Evolutionary conservation across 2,888 invertebrate species (phyloP).

Genomic region (Thera obeliscata): DNA sequence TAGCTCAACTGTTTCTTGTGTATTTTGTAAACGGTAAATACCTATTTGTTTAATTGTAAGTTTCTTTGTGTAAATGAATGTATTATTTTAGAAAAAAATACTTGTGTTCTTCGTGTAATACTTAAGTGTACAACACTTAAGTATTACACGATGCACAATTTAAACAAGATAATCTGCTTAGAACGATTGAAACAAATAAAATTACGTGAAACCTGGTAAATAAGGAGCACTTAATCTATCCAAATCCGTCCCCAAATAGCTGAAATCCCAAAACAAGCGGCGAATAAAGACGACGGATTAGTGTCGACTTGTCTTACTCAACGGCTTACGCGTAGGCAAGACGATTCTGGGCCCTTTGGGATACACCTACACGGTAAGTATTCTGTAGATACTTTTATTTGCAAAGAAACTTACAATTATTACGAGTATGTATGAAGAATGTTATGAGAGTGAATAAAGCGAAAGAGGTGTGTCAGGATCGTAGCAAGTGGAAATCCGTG

Average conservation of each 20-base stretch:
- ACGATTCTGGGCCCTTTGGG: slow-evolving; percentile 28
- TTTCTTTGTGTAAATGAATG: too few species aligned
- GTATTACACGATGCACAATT: slow-evolving; percentile 8
- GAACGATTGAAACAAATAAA: slow-evolving; percentile 27
- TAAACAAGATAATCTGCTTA: slow-evolving; percentile 25
- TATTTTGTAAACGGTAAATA: too few species aligned
- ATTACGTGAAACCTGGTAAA: slow-evolving; percentile 47
- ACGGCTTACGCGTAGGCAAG: slow-evolving; percentile 58
- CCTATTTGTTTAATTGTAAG: too few species aligned
- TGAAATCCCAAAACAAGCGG: slow-evolving; percentile 52
- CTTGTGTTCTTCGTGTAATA: too few species aligned
- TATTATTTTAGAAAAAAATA: too few species aligned
- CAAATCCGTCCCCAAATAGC: slow-evolving; percentile 68
- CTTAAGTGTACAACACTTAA: too few species aligned
- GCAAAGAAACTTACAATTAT: too few species aligned
- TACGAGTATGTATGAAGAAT: too few species aligned
- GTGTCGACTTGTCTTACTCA: slow-evolving; percentile 69
- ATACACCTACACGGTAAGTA: not conserved
- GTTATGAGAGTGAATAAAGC: too few species aligned
- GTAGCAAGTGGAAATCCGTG: too few species aligned
- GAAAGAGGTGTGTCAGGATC: too few species aligned
- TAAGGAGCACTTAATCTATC: slow-evolving; percentile 59
- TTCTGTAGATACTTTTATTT: not conserved
- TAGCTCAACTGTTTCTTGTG: too few species aligned
- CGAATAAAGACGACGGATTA: slow-evolving; percentile 65